phyloP scores from a whole-genome alignment of 2,113 vertebrate species.

The Dicaeum eximium region DNA sequence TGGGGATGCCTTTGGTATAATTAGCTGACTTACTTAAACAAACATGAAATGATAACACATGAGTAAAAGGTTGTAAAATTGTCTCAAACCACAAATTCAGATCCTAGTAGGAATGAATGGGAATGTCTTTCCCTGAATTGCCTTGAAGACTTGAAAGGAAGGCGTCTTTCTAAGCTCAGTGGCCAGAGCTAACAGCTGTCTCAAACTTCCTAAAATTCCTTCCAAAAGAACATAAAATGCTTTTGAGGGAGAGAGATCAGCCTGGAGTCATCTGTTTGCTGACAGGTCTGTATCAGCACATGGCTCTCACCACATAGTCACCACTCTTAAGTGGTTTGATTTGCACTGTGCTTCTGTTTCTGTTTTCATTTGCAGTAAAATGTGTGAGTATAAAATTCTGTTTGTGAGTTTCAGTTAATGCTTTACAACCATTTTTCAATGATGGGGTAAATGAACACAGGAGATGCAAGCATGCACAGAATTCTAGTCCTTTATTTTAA shows the following conservation, averaged over 20 bases:
- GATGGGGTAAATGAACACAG: not conserved
- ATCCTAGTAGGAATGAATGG: not conserved
- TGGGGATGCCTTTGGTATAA: not conserved
- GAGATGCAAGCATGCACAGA: not conserved
- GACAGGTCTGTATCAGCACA: not conserved
- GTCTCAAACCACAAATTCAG: not conserved
- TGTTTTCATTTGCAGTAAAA: not conserved
- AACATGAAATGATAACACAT: not conserved
- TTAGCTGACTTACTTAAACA: not conserved
- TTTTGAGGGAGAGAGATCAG: not conserved
- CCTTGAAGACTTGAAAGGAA: not conserved
- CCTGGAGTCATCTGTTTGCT: not conserved
- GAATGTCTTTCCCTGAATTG: not conserved
- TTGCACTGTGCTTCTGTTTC: not conserved
- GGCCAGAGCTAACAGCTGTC: not conserved
- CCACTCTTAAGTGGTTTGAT: not conserved
- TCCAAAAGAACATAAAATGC: not conserved
- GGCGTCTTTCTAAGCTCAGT: not conserved
- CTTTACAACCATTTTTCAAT: not conserved
- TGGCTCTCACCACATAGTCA: not conserved
- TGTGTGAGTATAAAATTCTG: not conserved
- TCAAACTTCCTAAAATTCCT: not conserved
- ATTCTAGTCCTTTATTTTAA: not conserved
- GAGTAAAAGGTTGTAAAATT: not conserved
- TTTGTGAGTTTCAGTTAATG: not conserved